Evolutionary conservation across 2,888 invertebrate species (phyloP).

Genomic region (Molorchus minor): DNA sequence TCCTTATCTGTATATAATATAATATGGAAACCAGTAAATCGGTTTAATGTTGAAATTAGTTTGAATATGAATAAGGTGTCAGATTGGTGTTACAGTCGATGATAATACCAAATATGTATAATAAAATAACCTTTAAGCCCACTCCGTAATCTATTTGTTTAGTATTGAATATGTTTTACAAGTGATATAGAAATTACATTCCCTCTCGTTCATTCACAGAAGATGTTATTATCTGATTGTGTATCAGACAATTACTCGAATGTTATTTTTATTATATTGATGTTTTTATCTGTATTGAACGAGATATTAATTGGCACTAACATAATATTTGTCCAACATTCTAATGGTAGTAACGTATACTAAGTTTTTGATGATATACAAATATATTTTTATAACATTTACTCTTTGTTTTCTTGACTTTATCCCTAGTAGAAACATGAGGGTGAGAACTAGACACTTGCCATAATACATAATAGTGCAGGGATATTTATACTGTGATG

Average conservation of each 20-base stretch:
- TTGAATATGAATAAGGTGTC: too few relatives aligned
- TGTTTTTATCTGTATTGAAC: slow-evolving; percentile 11
- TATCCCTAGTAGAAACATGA: slow-evolving; percentile 36
- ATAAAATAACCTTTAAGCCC: too few relatives aligned
- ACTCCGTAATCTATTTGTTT: slow-evolving; percentile 15
- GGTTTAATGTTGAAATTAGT: too few relatives aligned
- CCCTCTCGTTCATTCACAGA: slow-evolving; percentile 22
- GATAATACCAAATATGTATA: too few relatives aligned
- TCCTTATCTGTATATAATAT: too few relatives aligned
- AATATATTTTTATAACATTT: slow-evolving; percentile 50
- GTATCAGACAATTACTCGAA: background rate
- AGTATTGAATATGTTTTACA: slow-evolving; percentile 8
- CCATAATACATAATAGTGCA: slow-evolving; percentile 34
- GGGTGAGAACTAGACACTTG: slow-evolving; percentile 44
- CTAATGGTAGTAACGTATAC: slow-evolving; percentile 23
- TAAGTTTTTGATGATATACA: slow-evolving; percentile 39
- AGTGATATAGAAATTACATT: slow-evolving; percentile 22
- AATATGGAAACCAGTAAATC: too few relatives aligned
- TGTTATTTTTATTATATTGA: slow-evolving; percentile 9
- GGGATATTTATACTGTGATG: slow-evolving; percentile 16
- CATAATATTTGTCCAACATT: slow-evolving; percentile 25
- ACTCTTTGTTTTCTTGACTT: slow-evolving; percentile 38
- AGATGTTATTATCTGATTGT: background rate
- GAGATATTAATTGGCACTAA: slow-evolving; percentile 21
- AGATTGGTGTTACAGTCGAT: too few relatives aligned